Base-by-base conservation (phyloP, 2,797 vertebrate species). In the Helostoma temminkii region DNA sequence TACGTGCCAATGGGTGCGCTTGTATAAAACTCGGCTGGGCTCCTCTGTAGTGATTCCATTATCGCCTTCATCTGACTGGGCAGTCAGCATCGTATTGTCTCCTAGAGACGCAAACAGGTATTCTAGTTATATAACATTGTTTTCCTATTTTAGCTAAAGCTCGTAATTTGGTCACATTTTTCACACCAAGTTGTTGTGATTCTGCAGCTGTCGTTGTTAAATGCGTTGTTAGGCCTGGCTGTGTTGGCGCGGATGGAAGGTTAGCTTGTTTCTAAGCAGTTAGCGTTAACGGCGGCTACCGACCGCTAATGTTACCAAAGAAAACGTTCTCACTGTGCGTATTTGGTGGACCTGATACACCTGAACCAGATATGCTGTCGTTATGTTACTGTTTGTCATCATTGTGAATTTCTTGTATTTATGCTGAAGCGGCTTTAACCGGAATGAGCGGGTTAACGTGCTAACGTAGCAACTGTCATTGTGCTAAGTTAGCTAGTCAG, bases 201-300 rank as follows among this genome's bases (percentile, higher is more conserved):
- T 39, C 1, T 9, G 14, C 26, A 28, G 56, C 45, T 64, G 80
- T 48, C 49, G 63, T 9, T 54, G 64, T 60, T 61, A 86, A 85
- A 65, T 92, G 88, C 89, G 88, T 88, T 76, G 82, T 85, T 74
- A 56, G 92, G 92, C 91, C 92, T 91, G 88, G 28, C 36, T 89
- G 60, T 81, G 76, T 90, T 87, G 84, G 87, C 84, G 88, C 81
- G 72, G 79, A 67, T 76, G 72, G 63, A 76, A 61, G 66, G 86
- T 86, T 90, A 88, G 76, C 72, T 54, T 56, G 45, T 70, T 71
- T 59, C 49, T 18, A 36, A 53, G 39, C 50, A 68, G 83, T 83
- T 86, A 85, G 63, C 62, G 83, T 83, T 86, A 85, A 65, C 62
- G 58, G 58, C 52, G 46, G 61, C 64, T 52, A 42, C 11, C 14